Base-by-base conservation (phyloP, 1,140 invertebrate genomes). In the Megathymus violae region DNA sequence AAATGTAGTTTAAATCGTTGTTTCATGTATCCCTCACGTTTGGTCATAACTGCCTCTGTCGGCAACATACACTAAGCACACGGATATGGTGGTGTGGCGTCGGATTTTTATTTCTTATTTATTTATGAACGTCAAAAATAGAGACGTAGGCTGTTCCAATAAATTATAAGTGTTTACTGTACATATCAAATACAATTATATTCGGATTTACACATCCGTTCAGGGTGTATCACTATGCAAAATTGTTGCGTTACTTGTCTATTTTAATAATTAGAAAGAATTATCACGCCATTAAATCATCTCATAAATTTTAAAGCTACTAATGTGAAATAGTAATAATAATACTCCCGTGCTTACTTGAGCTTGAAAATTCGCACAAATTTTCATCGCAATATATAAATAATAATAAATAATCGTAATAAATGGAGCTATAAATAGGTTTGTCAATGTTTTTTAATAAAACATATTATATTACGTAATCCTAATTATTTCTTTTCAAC, bases 1-100 rank as follows among this genome's bases (percentile, higher is more conserved):
- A n/a, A n/a, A n/a, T n/a, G n/a, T n/a, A n/a, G 7, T 51, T 38
- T 11, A 17, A 41, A 19, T 38, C 15, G 4, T 16, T 0, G 16
- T 15, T 38, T 51, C 48, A 31, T 51, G 48, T 38, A 36, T 51
- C 47, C 25, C 16, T 50, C 48, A 19, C 14, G 40, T 52, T 52
- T 40, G 36, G 17, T 22, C 14, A 51, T 48, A 16, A 14, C 25
- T 48, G n/a, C 31, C 50, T 22, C n/a, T 38, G 34, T 41, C 36
- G 36, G 4, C 25, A n/a, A n/a, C 11, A 16, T 11, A 38, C 50
- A 40, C 17, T 16, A 52, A 52, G 38, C 34, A 52, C 19, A 25
- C 19, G 15, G 40, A 54, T 54, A 41, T 54, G 50, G 50, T 41
- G 50, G 36, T 17, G 34, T 22, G 34, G 50, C 10, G 50, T 22